Percentiles rank a stretch among this genome's conserved stretches.
phyloP scores from a whole-genome alignment of 2,797 vertebrate species.

The Allobates femoralis region DNA sequence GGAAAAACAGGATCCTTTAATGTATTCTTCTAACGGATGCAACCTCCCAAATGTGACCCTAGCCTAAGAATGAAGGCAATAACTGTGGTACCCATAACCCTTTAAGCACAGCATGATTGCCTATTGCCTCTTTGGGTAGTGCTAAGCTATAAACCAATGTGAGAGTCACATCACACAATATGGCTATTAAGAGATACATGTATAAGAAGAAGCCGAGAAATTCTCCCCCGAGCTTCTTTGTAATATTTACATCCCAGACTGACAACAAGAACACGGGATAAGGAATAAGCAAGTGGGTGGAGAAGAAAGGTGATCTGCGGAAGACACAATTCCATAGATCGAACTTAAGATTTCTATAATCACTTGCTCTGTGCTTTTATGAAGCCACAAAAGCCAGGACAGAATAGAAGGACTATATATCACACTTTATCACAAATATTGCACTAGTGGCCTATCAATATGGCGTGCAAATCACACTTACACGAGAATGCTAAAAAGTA shows the following conservation, averaged over 20 bases:
- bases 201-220: conserved; percentile 57
- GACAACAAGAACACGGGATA: conserved; percentile 37
- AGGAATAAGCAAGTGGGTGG: neutral
- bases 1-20: too few species aligned
- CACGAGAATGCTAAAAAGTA: conserved; percentile 64
- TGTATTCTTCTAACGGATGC: too few species aligned
- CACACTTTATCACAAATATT: conserved; percentile 74
- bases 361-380: conserved; percentile 21
- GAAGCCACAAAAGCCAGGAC: conserved; percentile 49
- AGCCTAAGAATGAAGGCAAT: conserved; percentile 41
- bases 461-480: conserved; percentile 66
- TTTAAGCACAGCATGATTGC: conserved; percentile 61
- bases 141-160: conserved; percentile 52
- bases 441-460: conserved; percentile 76
- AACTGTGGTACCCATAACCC: conserved; percentile 47
- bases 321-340: conserved; percentile 65
- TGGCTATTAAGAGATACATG: conserved; percentile 65
- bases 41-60: too few species aligned
- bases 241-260: conserved; percentile 61
- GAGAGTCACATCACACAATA: conserved; percentile 66
- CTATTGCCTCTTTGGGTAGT: conserved; percentile 63
- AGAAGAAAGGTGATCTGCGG: conserved; percentile 67
- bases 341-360: conserved; percentile 10
- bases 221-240: conserved; percentile 47
- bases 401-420: conserved; percentile 57